Evolutionary conservation across 2,888 invertebrate genomes (phyloP).

Genomic region (Pristionchus fissidentatus): DNA sequence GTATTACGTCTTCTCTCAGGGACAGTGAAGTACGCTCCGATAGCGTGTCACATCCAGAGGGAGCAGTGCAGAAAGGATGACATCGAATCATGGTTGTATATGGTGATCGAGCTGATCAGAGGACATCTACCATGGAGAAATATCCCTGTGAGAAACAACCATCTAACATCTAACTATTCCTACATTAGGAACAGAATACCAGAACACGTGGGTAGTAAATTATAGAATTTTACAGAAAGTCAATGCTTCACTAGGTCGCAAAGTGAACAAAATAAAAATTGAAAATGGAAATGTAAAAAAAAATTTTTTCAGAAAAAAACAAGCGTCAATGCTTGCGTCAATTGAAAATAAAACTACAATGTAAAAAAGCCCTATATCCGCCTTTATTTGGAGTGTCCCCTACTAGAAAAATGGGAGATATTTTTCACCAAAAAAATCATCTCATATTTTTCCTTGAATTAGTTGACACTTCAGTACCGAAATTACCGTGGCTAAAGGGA

Average conservation of each 20-base stretch:
- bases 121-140: constrained; percentile 66
- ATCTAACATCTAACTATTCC: background rate
- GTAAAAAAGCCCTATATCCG: too few species aligned
- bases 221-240: too few species aligned
- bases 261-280: too few species aligned
- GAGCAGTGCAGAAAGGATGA: constrained; percentile 66
- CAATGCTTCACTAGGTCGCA: too few species aligned
- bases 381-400: too few species aligned
- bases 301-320: too few species aligned
- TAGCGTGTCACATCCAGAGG: constrained; percentile 63
- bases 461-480: background rate
- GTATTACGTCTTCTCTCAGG: constrained; percentile 38
- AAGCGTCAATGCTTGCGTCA: too few species aligned
- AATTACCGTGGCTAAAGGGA: background rate
- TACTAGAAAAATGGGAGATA: too few species aligned
- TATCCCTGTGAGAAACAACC: constrained; percentile 51
- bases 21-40: constrained; percentile 63
- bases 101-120: constrained; percentile 63
- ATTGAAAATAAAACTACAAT: too few species aligned
- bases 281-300: background rate
- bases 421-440: background rate
- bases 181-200: background rate
- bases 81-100: constrained; percentile 70
- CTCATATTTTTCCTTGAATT: background rate
- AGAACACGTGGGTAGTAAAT: too few species aligned